phyloP scores from a whole-genome alignment of 2,113 vertebrate genomes.

The Urocynchramus pylzowi region DNA sequence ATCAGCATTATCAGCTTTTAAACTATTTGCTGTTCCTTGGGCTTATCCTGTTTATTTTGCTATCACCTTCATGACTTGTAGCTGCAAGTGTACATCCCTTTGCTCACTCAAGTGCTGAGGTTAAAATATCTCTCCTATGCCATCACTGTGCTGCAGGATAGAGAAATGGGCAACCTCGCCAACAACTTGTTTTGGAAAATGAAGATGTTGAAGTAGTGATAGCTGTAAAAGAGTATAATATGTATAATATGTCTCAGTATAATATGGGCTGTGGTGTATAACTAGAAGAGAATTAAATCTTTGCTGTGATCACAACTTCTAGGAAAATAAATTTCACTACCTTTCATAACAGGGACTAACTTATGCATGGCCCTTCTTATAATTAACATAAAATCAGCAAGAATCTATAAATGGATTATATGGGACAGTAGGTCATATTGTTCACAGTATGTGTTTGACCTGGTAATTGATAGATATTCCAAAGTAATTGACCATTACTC shows the following conservation, averaged over 20 bases:
- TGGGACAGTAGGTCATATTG: not conserved
- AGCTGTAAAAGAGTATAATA: not conserved
- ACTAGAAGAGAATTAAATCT: not conserved
- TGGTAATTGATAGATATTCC: not conserved
- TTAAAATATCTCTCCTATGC: not conserved
- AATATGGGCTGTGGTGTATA: not conserved
- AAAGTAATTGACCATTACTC: not conserved
- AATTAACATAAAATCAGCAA: not conserved
- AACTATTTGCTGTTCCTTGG: not conserved
- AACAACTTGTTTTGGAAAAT: not conserved
- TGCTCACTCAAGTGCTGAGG: not conserved
- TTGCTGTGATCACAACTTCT: not conserved
- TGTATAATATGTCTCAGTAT: too few species aligned
- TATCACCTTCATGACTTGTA: not conserved
- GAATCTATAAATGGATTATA: not conserved
- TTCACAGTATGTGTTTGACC: not conserved
- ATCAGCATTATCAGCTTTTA: not conserved
- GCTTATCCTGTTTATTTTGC: not conserved
- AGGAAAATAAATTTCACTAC: not conserved
- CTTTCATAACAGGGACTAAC: not conserved
- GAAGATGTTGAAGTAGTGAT: not conserved
- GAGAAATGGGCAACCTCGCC: not conserved
- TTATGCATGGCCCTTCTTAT: not conserved
- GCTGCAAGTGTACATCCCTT: not conserved
- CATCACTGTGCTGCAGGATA: not conserved